Evolutionary conservation across 1,140 invertebrate species (phyloP), one percentile per base, ranked within the genome.

Genomic region (Drosophila novamexicana): DNA sequence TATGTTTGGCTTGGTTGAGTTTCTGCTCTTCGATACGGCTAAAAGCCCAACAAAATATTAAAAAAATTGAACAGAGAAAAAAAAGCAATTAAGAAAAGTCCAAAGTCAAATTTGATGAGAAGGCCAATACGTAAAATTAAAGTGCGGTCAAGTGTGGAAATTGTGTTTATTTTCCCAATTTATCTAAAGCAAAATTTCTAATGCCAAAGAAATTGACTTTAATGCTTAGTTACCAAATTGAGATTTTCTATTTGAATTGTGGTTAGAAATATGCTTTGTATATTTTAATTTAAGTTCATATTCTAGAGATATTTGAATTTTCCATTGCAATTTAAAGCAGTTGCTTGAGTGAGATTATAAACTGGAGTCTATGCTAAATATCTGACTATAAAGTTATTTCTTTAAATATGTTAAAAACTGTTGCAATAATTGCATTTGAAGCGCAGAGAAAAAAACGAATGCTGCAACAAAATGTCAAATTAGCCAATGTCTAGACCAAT

Each of bases 401-500:
- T 9, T 12, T 16, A 2, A 44, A 52, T 52, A 18, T 16, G 40
- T 7, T 37, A 0, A 4, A 34, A 64, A 56, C 49, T 5, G 22
- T 29, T 29, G 22, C 22, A 29, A 29, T 3, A 29, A 29, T 29
- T 29, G 22, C 22, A 29, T 29, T 29, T 4, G 22, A 29, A 29
- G 4, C 4, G 22, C 22, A 29, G 0, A 29, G 22, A n/a, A 70
- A 39, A 74, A 34, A 50, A 16, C 8, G 37, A 42, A 37, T 49
- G 29, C 18, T 73, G 22, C 34, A 68, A 49, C 50, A 56, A 57
- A 57, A 22, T 22, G 14, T 64, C 42, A 62, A 69, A 57, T 74
- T 62, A 62, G 16, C 16, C 40, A 61, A 61, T 54, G 75, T 85
- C 81, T 85, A 86, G 81, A 86, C 82, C 32, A 75, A 78, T 78